These are phyloP conservation scores for Amyelois transitella DNA, from an alignment of 1,140 invertebrate species.

Conservation along the genomic window DNA sequence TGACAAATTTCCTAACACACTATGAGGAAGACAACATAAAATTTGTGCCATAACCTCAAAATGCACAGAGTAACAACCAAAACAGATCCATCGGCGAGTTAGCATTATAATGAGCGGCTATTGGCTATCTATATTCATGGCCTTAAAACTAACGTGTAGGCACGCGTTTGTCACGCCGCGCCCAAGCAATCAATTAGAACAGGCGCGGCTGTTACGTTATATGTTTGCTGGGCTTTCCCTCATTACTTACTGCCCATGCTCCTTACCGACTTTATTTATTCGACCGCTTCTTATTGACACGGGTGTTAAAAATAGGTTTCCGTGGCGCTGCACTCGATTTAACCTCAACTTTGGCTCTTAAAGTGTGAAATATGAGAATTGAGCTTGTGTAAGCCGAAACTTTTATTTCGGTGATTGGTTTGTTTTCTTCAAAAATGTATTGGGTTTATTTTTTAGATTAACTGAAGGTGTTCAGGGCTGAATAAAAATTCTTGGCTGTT, in stretches of 20 bases:
- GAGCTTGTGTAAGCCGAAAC: not conserved
- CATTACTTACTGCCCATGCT: conserved; percentile 8
- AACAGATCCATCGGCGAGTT: not conserved
- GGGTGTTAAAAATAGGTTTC: conserved; percentile 14
- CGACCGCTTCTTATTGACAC: conserved; percentile 21
- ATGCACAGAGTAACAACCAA: not conserved
- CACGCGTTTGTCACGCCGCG: conserved; percentile 3
- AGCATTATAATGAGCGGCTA: not conserved
- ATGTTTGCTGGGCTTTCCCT: conserved; percentile 25
- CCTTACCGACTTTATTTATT: conserved; percentile 28
- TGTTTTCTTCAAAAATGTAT: not conserved
- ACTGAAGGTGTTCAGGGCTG: no score
- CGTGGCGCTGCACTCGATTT: conserved; percentile 1
- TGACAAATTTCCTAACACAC: no score
- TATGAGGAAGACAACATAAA: no score
- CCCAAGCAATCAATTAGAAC: conserved; percentile 24
- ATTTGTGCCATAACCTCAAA: not conserved
- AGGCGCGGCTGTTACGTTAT: conserved; percentile 25
- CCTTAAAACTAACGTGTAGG: not conserved
- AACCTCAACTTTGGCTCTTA: not conserved
- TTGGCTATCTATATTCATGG: conserved; percentile 4
- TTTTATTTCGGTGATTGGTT: not conserved
- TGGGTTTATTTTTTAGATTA: no score
- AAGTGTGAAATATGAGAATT: not conserved
- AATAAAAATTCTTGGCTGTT: no score